phyloP scores from a whole-genome alignment of 2,888 invertebrate species.

The Cataglyphis rosenhaueri region DNA sequence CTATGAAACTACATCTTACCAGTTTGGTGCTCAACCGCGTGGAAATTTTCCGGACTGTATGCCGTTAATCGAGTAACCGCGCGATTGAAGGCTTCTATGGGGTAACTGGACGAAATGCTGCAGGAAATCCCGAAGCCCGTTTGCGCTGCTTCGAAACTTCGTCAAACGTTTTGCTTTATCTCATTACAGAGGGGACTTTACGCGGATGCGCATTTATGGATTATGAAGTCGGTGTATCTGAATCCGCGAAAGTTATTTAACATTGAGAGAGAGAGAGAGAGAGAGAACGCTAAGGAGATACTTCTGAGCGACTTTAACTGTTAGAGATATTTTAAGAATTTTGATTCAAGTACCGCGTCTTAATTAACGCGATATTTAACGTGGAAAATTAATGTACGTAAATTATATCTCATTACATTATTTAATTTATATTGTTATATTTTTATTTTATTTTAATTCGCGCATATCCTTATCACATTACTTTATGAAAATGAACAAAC shows the following conservation, averaged over 20 bases:
- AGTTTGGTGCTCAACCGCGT: conserved; percentile 61
- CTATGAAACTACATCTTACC: conserved; percentile 47
- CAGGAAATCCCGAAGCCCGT: conserved; percentile 16
- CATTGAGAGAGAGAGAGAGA: background rate
- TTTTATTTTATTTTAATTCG: background rate
- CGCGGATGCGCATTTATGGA: background rate
- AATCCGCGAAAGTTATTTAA: background rate
- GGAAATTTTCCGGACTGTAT: conserved; percentile 38
- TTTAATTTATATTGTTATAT: background rate
- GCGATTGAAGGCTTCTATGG: conserved; percentile 41
- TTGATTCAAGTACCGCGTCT: background rate
- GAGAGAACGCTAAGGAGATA: background rate
- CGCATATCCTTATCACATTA: too few species aligned
- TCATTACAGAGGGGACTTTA: background rate
- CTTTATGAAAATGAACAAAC: conserved; percentile 9
- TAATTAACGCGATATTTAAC: background rate
- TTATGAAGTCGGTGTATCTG: background rate
- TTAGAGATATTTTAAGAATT: background rate
- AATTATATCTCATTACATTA: background rate
- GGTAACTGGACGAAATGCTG: conserved; percentile 23
- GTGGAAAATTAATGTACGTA: background rate
- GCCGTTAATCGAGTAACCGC: conserved; percentile 48
- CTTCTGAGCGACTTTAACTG: background rate
- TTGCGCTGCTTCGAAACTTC: conserved; percentile 12
- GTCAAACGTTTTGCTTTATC: conserved; percentile 31